Base-by-base conservation (phyloP, 2,797 vertebrate species). In the Acipenser oxyrinchus region DNA sequence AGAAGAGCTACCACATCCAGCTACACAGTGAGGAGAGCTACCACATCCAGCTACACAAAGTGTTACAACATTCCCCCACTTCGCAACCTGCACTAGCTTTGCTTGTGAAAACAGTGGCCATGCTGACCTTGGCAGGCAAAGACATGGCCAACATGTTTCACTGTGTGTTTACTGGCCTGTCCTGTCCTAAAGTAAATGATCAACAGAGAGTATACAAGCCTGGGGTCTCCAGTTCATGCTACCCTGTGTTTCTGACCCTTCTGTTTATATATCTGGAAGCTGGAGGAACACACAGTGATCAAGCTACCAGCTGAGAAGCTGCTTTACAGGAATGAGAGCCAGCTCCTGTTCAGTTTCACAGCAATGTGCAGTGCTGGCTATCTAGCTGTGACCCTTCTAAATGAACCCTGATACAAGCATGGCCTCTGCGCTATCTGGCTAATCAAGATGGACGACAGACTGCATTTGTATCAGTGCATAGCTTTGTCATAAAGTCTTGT, bases 81-180 rank as follows among this genome's bases (percentile, higher is more conserved):
- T 58, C 15, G 8, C 55, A 58, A 11, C 55, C 55, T n/a, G 10
- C 15, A 13, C 55, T 58, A 79, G 81, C 78, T 84, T 83, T 81
- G 82, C 82, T 84, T 82, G 82, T 82, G 82, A 83, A 83, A 78
- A 81, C 74, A 76, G 80, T 68, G 84, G 85, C 83, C 82, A 78
- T 72, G 0, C 83, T 84, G 84, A 79, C 82, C 74, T 59, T 63
- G 72, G 77, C 69, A n/a, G n/a, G n/a, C n/a, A n/a, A n/a, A n/a
- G n/a, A n/a, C n/a, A n/a, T n/a, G n/a, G n/a, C n/a, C 82, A 79
- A 72, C 76, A 77, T 76, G 76, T 79, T 79, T 70, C 71, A 73
- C 70, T 79, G 81, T 81, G 77, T 84, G 79, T 85, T 86, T 80
- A 83, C 76, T 72, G 78, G 75, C 73, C 76, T 72, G 71, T 73